A percentile compares a stretch with the other conserved stretches of the same genome.
These are phyloP conservation scores for Ernsta delagoae DNA, from an alignment of 2,888 invertebrate genomes.

Conservation along the genomic window DNA sequence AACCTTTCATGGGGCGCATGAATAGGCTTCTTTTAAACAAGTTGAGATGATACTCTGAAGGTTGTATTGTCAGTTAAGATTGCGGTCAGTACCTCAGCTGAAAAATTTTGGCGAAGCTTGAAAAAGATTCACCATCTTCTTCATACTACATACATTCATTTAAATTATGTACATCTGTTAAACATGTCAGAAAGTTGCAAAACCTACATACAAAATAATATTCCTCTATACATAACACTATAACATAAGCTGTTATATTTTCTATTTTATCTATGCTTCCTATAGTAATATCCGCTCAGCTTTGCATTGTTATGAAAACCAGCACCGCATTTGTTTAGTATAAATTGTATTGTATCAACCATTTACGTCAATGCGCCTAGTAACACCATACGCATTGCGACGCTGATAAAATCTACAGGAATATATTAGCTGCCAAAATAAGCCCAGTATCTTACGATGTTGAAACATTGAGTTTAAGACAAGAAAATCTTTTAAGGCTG, in stretches of 20 bases:
- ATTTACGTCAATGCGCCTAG: constrained; percentile 21
- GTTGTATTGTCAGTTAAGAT: constrained; percentile 9
- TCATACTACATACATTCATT: no score
- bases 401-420: constrained; percentile 6
- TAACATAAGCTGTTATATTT: no score
- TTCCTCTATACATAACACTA: no score
- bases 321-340: not conserved
- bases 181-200: no score
- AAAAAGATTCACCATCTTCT: no score
- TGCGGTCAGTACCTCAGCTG: no score
- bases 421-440: constrained; percentile 10
- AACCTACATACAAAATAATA: no score
- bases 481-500: constrained; percentile 1
- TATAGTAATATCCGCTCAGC: no score
- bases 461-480: not conserved
- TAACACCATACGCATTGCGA: constrained; percentile 15
- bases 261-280: no score
- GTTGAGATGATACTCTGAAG: not conserved
- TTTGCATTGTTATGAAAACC: no score
- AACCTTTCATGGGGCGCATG: not conserved
- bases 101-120: no score
- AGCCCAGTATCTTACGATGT: not conserved
- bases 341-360: not conserved
- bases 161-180: no score
- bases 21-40: constrained; percentile 5